Percentiles rank a stretch among this genome's conserved stretches.
These are phyloP conservation scores for Calycopis cecrops DNA, from an alignment of 1,140 invertebrate species.

Conservation along the genomic window DNA sequence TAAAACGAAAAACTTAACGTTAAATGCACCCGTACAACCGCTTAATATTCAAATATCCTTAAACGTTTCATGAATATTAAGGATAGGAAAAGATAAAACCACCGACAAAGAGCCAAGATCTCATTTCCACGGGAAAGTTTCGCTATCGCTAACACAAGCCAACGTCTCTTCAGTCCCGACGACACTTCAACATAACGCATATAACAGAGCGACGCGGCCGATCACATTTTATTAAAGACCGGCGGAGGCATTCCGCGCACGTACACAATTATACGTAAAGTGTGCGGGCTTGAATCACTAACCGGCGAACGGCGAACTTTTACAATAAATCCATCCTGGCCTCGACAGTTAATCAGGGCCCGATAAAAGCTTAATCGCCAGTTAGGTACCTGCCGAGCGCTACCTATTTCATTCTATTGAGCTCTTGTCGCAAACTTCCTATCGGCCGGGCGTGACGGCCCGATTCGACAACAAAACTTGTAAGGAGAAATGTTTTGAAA, in stretches of 20 bases:
- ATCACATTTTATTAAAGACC: constrained; percentile 52
- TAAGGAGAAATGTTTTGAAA: no score
- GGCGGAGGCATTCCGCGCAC: constrained; percentile 62
- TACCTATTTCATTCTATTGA: constrained; percentile 49
- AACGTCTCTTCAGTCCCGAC: neutral
- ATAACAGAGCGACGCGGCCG: constrained; percentile 4
- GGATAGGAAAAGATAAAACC: neutral
- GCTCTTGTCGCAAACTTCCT: constrained; percentile 22
- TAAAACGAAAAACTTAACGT: neutral
- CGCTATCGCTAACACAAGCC: constrained; percentile 5
- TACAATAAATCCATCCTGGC: constrained; percentile 65
- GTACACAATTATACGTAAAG: constrained; percentile 73
- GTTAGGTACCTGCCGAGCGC: constrained; percentile 48
- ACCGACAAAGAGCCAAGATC: constrained; percentile 11
- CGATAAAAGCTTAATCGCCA: constrained; percentile 63
- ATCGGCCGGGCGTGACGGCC: neutral
- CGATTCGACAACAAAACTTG: neutral
- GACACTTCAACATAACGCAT: constrained; percentile 5
- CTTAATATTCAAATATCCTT: constrained; percentile 15
- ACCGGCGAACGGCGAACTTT: constrained; percentile 65
- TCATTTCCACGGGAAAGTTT: neutral
- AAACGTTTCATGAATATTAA: constrained; percentile 9
- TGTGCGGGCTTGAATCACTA: constrained; percentile 70
- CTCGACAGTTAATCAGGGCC: constrained; percentile 67
- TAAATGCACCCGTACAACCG: neutral